Conservation (phyloP, 1,140 invertebrate genomes). For the Papilio machaon region DNA sequence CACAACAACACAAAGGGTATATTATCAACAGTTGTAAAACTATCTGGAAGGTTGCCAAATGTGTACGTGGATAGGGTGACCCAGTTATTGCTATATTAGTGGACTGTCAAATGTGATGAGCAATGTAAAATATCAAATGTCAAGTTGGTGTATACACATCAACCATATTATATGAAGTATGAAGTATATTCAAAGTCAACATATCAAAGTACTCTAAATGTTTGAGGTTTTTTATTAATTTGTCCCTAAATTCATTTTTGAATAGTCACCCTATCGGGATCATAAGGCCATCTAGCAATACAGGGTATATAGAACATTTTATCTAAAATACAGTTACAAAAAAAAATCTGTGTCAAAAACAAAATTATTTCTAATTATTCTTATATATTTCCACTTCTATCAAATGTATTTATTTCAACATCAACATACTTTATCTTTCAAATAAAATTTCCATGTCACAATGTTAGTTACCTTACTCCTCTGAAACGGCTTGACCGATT, state of each 20-base stretch:
- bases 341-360: too few relatives aligned
- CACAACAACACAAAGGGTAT: slow-evolving; percentile 22
- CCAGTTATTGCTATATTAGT: not conserved
- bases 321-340: not conserved
- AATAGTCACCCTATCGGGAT: not conserved
- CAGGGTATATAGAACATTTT: not conserved
- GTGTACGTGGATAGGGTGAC: slow-evolving; percentile 9
- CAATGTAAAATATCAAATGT: not conserved
- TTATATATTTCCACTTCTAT: too few relatives aligned
- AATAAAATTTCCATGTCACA: too few relatives aligned
- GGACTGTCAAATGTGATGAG: not conserved
- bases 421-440: too few relatives aligned
- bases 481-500: too few relatives aligned
- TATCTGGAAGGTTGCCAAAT: slow-evolving; percentile 20
- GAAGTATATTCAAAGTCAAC: too few relatives aligned
- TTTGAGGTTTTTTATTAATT: not conserved
- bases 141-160: too few relatives aligned
- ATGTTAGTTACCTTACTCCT: too few relatives aligned
- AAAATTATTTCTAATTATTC: too few relatives aligned
- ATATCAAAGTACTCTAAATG: too few relatives aligned
- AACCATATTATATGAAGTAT: too few relatives aligned
- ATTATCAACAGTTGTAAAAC: slow-evolving; percentile 29
- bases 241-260: not conserved
- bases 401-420: too few relatives aligned
- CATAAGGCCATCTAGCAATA: not conserved